Percentiles rank a stretch among this genome's conserved stretches.
Conservation (phyloP, 2,888 invertebrate genomes). For the Portevinia maculata region DNA sequence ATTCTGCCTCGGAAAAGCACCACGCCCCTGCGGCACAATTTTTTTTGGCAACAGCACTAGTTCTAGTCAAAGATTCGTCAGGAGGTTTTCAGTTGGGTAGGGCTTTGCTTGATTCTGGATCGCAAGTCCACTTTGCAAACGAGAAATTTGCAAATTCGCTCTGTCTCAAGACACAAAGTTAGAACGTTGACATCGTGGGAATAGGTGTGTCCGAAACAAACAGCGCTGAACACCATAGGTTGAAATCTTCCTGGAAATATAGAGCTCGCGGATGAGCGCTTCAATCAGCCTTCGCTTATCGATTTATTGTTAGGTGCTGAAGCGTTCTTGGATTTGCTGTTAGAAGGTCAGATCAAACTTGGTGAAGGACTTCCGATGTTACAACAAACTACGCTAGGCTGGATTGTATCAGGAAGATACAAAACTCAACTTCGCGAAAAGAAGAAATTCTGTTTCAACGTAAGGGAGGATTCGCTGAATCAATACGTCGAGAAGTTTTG, state of each 20-base stretch:
- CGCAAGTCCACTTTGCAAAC: too few relatives aligned
- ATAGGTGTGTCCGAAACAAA: too few relatives aligned
- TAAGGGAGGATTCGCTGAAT: neutral
- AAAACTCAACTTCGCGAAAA: neutral
- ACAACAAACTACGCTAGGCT: slow-evolving; percentile 67
- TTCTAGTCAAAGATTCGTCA: too few relatives aligned
- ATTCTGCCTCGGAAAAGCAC: too few relatives aligned
- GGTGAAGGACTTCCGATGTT: slow-evolving; percentile 62
- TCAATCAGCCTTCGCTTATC: neutral
- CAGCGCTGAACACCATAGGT: too few relatives aligned
- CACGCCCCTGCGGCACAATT: too few relatives aligned
- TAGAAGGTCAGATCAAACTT: slow-evolving; percentile 54
- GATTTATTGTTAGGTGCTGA: slow-evolving; percentile 62
- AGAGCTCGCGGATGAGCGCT: slow-evolving; percentile 55
- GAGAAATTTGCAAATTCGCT: too few relatives aligned
- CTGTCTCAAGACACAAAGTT: too few relatives aligned
- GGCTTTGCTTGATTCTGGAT: too few relatives aligned
- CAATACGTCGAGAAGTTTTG: slow-evolving; percentile 30
- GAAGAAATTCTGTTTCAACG: slow-evolving; percentile 7
- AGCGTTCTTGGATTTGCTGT: slow-evolving; percentile 31
- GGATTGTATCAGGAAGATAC: slow-evolving; percentile 63
- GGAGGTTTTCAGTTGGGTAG: too few relatives aligned
- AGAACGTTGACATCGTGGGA: too few relatives aligned
- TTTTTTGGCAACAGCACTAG: too few relatives aligned
- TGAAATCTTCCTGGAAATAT: slow-evolving; percentile 51